A percentile compares a stretch with the other conserved stretches of the same genome.
These are phyloP conservation scores for Propithecus deckenii DNA, from an alignment of 2,797 vertebrate species.

Conservation along the genomic window DNA sequence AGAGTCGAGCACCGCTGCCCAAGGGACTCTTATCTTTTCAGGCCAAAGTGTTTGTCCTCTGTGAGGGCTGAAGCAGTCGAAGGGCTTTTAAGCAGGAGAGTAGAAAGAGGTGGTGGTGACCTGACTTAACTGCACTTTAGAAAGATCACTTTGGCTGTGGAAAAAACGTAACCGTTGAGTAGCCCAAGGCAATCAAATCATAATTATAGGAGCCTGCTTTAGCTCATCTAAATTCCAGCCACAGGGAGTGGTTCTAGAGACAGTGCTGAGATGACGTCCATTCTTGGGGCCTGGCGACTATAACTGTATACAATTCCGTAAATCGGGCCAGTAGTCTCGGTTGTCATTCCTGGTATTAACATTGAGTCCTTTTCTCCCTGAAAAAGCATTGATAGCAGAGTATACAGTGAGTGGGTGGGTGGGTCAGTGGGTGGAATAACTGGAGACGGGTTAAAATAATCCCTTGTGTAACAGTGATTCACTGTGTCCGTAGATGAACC, in stretches of 20 bases:
- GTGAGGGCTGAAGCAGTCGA: not conserved
- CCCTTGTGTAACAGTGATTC: not conserved
- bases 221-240: not conserved
- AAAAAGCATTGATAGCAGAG: not conserved
- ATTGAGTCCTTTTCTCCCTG: not conserved
- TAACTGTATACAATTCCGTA: not conserved
- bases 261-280: not conserved
- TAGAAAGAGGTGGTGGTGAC: not conserved
- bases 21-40: not conserved
- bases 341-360: not conserved
- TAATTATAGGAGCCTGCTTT: not conserved
- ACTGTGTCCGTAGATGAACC: not conserved
- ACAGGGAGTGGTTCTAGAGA: not conserved
- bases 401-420: not conserved
- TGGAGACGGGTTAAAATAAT: conserved; percentile 9
- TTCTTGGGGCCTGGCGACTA: not conserved
- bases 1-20: not conserved
- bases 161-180: not conserved
- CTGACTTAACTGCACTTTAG: not conserved
- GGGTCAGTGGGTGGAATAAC: not conserved
- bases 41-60: not conserved
- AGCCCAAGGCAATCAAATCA: not conserved
- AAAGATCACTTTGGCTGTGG: conserved; percentile 1
- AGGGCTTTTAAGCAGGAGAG: not conserved
- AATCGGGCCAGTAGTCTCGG: not conserved